Base-by-base conservation (phyloP, 2,113 vertebrate species). In the Sarotherodon lohbergeri region DNA sequence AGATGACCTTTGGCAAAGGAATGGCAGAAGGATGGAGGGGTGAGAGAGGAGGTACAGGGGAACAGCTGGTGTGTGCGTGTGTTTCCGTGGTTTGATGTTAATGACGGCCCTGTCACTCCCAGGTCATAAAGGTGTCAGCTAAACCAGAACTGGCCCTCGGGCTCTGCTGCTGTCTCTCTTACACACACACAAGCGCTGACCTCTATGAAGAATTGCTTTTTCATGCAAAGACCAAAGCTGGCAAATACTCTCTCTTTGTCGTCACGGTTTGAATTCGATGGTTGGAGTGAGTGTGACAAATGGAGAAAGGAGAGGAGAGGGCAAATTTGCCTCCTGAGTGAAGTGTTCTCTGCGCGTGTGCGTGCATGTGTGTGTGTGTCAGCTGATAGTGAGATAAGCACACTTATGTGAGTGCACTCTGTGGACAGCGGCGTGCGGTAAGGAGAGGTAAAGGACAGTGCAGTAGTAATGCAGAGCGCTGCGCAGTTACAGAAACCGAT, bases 91-190 rank as follows among this genome's bases (percentile, higher is more conserved):
- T 90, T 86, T 92, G 91, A 90, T 88, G 91, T 91, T 32, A 93
- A 95, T 94, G 92, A 94, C 82, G 66, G 90, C 80, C 83, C 84
- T 85, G 94, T 94, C 92, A 92, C 92, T 94, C 90, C 76, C 83
- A 61, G 91, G 94, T 95, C 94, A 93, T 93, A 93, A 94, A 95
- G 92, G 91, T 94, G 89, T 93, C 92, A 90, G 88, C 91, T 93
- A 63, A 86, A 94, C 54, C 86, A 90, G 89, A 91, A 80, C 56
- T 39, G 92, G 86, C 85, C 88, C 89, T 81, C 29, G 1, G 91
- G 90, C 88, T 82, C 85, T 55, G 83, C 78, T 78, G 73, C 76
- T 9, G 32, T 66, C 57, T 36, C 56, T 27, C 29, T 2, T 56
- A 3, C 80, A 9, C 17, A 36, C 78, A 7, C 32, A 6, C 63